Evolutionary conservation across 2,113 vertebrate genomes (phyloP), one percentile per base, ranked within the genome.

Genomic region (Erinaceus europaeus): DNA sequence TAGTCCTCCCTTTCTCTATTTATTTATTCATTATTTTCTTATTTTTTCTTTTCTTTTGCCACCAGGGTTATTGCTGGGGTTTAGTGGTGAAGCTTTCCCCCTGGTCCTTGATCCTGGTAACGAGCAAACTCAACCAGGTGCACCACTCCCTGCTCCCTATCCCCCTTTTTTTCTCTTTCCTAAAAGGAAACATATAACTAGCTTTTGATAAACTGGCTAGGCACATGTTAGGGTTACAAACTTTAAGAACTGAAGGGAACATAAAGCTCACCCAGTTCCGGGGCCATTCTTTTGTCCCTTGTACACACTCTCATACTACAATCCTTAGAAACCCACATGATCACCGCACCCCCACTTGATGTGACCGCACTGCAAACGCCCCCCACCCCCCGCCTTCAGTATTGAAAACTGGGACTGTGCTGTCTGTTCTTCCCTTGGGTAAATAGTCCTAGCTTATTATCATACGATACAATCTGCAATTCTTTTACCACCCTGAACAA

Each of bases 391-490:
- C 79, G 67, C 32, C 50, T 8, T 44, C 34, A 34, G 82, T 61
- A n/a, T 65, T 40, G 29, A 73, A 46, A 44, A 53, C 23, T 46
- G 36, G 1, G 3, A 50, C 25, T 27, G 32, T 55, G 36, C 34
- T 89, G 25, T 76, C 44, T 82, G 25, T 48, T 71, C 53, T 34
- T 79, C 42, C 40, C 48, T 48, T 69, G 40, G 55, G 67, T 44
- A 83, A 90, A 79, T 4, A 62, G n/a, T 42, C 9, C 69, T 74
- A 84, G 74, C 57, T 92, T 52, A 68, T 87, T 72, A 84, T n/a
- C 46, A 68, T 23, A 71, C 36, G 59, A 81, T 25, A 90, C 55
- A 46, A 67, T 74, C 83, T 88, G 62, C 75, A 82, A 79, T 90
- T 68, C 20, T 42, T 62, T 76, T 44, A 59, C 18, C 79, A 21